Conservation (phyloP, 92 coral and sea anemone genomes). For the Phenganax subtilis region DNA sequence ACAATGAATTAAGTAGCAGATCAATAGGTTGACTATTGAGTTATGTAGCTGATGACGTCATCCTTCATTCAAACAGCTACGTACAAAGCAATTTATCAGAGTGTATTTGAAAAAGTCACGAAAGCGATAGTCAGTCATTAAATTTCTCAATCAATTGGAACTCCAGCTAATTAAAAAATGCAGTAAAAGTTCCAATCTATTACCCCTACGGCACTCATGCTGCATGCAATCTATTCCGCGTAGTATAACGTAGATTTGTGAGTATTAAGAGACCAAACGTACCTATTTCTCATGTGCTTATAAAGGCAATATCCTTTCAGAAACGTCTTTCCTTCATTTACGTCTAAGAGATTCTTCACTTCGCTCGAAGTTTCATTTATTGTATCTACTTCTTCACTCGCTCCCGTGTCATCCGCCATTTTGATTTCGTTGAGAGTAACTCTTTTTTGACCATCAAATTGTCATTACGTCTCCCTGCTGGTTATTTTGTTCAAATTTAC, state of each 20-base stretch:
- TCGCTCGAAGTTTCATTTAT: not conserved
- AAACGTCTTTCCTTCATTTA: constrained; percentile 35
- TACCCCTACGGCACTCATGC: too few relatives aligned
- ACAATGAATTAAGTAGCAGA: not conserved
- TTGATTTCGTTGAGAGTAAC: constrained; percentile 36
- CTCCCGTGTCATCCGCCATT: constrained; percentile 62
- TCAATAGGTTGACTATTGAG: not conserved
- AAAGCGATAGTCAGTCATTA: too few relatives aligned
- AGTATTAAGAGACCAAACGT: not conserved
- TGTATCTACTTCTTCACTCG: not conserved
- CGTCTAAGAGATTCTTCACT: not conserved
- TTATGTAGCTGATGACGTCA: too few relatives aligned
- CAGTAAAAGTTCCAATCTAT: too few relatives aligned
- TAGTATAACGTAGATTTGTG: not conserved
- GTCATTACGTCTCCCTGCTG: too few relatives aligned
- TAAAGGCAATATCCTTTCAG: constrained; percentile 72
- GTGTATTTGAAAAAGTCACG: too few relatives aligned
- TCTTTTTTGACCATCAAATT: not conserved
- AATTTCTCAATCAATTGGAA: too few relatives aligned
- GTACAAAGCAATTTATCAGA: too few relatives aligned
- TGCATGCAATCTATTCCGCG: too few relatives aligned
- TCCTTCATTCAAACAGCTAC: too few relatives aligned
- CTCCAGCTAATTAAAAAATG: too few relatives aligned
- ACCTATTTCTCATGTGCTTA: constrained; percentile 87
- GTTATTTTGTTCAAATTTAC: too few relatives aligned